Conservation (phyloP, 2,888 invertebrate genomes). For the Acronicta alni region DNA sequence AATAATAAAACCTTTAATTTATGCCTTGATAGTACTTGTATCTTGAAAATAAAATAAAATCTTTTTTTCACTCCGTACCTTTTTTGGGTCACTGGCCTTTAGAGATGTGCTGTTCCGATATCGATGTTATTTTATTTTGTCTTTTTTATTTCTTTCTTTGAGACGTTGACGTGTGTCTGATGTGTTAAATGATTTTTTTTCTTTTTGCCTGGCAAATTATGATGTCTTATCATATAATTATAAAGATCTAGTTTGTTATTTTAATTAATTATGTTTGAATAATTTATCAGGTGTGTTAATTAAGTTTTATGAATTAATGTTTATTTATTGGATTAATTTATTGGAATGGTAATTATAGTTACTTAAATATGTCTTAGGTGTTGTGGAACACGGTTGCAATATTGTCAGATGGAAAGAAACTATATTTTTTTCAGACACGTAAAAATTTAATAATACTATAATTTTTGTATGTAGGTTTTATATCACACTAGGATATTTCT, state of each 20-base stretch:
- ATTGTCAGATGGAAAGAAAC: background rate
- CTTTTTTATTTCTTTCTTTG: slow-evolving; percentile 44
- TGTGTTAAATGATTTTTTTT: slow-evolving; percentile 40
- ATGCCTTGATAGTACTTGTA: slow-evolving; percentile 88
- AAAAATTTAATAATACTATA: no score
- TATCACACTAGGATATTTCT: no score
- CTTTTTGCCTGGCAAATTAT: slow-evolving; percentile 45
- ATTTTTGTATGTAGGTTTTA: no score
- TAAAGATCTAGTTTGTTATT: slow-evolving; percentile 37
- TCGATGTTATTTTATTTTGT: slow-evolving; percentile 56
- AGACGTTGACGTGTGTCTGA: slow-evolving; percentile 55
- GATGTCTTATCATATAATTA: slow-evolving; percentile 47
- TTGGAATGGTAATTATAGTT: slow-evolving; percentile 4
- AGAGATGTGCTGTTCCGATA: slow-evolving; percentile 75
- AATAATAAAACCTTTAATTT: slow-evolving; percentile 88
- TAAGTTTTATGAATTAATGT: slow-evolving; percentile 22
- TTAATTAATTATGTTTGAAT: slow-evolving; percentile 25
- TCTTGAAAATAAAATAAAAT: slow-evolving; percentile 87
- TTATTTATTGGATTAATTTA: slow-evolving; percentile 35
- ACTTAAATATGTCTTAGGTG: slow-evolving; percentile 15
- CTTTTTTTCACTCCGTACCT: slow-evolving; percentile 73
- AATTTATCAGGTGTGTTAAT: slow-evolving; percentile 34
- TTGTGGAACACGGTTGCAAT: background rate
- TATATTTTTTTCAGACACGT: background rate
- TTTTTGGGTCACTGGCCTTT: slow-evolving; percentile 85